These are phyloP conservation scores for Chrysolina oricalcia DNA, from an alignment of 2,888 invertebrate genomes.

Conservation along the genomic window DNA sequence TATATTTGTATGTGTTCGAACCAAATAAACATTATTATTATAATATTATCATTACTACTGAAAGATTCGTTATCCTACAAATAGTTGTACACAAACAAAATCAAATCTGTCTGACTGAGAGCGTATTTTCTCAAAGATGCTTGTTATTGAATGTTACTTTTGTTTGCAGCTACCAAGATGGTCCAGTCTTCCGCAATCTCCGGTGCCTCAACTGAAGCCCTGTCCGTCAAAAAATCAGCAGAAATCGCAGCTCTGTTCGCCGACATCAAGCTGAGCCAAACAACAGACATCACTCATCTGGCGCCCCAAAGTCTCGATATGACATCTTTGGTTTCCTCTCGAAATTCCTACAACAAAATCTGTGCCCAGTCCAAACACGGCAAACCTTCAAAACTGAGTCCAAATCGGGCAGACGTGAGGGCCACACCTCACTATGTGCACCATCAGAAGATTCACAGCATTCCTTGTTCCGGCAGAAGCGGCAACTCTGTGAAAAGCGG, in stretches of 20 bases:
- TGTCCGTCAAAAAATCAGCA: conserved; percentile 90
- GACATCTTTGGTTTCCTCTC: conserved; percentile 54
- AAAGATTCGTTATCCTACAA: too few species aligned
- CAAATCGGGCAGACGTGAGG: conserved; percentile 26
- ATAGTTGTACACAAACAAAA: too few species aligned
- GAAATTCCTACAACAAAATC: conserved; percentile 59
- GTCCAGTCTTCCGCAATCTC: conserved; percentile 59
- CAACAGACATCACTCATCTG: conserved; percentile 78
- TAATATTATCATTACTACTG: too few species aligned
- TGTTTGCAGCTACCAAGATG: conserved; percentile 50
- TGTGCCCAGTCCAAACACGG: conserved; percentile 55
- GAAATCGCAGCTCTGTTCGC: conserved; percentile 92
- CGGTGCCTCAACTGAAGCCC: conserved; percentile 75
- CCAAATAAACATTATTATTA: too few species aligned
- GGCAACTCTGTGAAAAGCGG: conserved; percentile 27
- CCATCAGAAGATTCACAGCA: conserved; percentile 42
- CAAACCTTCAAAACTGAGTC: conserved; percentile 52
- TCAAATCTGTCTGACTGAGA: not conserved
- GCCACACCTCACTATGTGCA: conserved; percentile 40
- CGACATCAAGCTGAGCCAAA: conserved; percentile 82
- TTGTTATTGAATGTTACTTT: not conserved
- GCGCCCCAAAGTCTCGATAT: conserved; percentile 61
- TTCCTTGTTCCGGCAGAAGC: conserved; percentile 34
- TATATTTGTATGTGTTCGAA: too few species aligned
- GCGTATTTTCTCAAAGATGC: not conserved